Evolutionary conservation across 35 echinoderm and acorn worm species (phyloP).

Genomic region (Lytechinus pictus): DNA sequence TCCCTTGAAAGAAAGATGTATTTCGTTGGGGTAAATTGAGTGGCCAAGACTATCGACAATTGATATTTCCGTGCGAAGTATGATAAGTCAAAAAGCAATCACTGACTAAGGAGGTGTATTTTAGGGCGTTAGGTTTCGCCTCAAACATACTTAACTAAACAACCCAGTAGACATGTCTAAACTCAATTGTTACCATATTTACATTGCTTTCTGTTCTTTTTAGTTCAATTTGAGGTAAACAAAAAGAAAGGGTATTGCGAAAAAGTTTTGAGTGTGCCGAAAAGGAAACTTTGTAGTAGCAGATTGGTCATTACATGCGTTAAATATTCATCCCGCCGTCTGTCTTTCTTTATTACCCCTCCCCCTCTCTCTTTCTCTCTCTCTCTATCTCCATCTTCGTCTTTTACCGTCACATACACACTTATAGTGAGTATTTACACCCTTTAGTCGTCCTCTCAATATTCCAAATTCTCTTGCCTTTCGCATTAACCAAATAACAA

Average conservation of each 20-base stretch:
- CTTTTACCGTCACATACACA: too few species aligned
- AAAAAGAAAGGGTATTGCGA: constrained; percentile 16
- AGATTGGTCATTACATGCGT: neutral
- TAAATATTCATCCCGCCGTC: neutral
- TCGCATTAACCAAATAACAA: too few species aligned
- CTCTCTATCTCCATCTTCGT: neutral
- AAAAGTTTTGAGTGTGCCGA: constrained; percentile 15
- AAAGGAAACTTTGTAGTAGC: neutral
- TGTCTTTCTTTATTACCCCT: neutral
- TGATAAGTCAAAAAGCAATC: constrained; percentile 43
- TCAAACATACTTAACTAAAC: constrained; percentile 26
- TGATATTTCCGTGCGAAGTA: constrained; percentile 9
- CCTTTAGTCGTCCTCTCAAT: too few species aligned
- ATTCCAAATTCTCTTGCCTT: too few species aligned
- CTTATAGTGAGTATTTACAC: too few species aligned
- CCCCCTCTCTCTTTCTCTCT: neutral
- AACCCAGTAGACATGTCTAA: neutral
- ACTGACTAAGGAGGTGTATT: neutral
- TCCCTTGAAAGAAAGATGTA: neutral
- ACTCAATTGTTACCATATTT: neutral
- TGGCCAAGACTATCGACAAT: neutral
- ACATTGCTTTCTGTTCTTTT: neutral
- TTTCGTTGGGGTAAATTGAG: neutral
- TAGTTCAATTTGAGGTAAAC: neutral
- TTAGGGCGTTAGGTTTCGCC: constrained; percentile 28